phyloP scores from a whole-genome alignment of 2,888 invertebrate genomes.

The Cheilosia urbana region DNA sequence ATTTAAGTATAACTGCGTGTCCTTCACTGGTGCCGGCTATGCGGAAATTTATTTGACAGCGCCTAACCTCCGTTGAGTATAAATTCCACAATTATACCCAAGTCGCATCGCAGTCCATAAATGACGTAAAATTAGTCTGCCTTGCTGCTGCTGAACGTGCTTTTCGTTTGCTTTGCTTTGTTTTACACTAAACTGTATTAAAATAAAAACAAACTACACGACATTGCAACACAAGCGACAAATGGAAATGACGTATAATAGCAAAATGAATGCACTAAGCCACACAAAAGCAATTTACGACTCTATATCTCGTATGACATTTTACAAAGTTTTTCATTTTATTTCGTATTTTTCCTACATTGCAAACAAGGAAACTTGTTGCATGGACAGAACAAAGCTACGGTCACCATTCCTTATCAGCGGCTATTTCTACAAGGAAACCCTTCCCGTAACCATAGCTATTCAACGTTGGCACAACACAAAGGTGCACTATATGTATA shows the following conservation, averaged over 20 bases:
- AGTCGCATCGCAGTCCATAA: conserved; percentile 34
- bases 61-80: conserved; percentile 1
- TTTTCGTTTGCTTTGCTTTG: conserved; percentile 6
- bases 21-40: not conserved
- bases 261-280: conserved; percentile 47
- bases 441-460: conserved; percentile 77
- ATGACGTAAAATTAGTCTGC: conserved; percentile 13
- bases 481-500: conserved; percentile 4
- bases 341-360: not conserved
- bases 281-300: conserved; percentile 17
- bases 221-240: conserved; percentile 4
- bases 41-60: conserved; percentile 6
- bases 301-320: conserved; percentile 37
- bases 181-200: conserved; percentile 9
- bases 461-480: conserved; percentile 77
- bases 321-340: not conserved
- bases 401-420: conserved; percentile 16
- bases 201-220: conserved; percentile 17
- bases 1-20: not conserved
- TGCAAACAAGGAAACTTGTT: conserved; percentile 44
- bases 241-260: conserved; percentile 20
- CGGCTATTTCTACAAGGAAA: not conserved
- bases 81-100: conserved; percentile 21
- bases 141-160: not conserved
- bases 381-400: conserved; percentile 6